phyloP scores from a whole-genome alignment of 2,888 invertebrate genomes.

The Hemaris fuciformis region DNA sequence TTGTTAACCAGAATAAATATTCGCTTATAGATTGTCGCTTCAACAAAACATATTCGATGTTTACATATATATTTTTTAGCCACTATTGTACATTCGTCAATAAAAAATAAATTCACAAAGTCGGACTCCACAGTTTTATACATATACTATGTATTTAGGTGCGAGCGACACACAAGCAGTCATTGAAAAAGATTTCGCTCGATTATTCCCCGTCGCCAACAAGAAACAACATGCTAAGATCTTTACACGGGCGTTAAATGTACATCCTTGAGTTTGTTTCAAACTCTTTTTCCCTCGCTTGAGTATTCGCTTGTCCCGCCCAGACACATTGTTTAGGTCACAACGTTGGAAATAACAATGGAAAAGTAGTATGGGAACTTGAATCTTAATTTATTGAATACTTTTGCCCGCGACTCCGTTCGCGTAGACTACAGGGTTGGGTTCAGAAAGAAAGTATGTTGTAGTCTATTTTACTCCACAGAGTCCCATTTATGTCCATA shows the following conservation, averaged over 20 bases:
- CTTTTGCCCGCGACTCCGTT: no score
- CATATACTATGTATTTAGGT: no score
- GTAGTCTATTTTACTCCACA: no score
- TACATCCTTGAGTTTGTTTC: slow-evolving; percentile 7
- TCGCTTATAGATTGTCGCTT: no score
- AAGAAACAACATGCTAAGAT: slow-evolving; percentile 2
- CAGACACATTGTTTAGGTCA: slow-evolving; percentile 21
- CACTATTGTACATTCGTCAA: neutral
- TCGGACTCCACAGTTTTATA: neutral
- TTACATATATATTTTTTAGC: no score
- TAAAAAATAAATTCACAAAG: neutral
- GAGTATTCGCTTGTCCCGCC: slow-evolving; percentile 16
- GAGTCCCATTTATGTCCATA: no score
- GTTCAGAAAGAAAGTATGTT: no score
- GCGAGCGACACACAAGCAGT: neutral
- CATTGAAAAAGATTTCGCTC: neutral
- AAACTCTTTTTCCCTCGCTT: slow-evolving; percentile 16
- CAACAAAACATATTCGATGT: no score
- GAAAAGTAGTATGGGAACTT: neutral
- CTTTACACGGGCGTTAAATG: slow-evolving; percentile 8
- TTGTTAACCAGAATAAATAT: no score
- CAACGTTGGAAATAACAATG: neutral
- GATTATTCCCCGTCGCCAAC: slow-evolving; percentile 3
- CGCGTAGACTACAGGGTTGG: no score
- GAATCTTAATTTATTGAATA: neutral